Percentiles rank a stretch among this genome's conserved stretches.
phyloP scores from a whole-genome alignment of 1,140 invertebrate species.

The Orussus abietinus region DNA sequence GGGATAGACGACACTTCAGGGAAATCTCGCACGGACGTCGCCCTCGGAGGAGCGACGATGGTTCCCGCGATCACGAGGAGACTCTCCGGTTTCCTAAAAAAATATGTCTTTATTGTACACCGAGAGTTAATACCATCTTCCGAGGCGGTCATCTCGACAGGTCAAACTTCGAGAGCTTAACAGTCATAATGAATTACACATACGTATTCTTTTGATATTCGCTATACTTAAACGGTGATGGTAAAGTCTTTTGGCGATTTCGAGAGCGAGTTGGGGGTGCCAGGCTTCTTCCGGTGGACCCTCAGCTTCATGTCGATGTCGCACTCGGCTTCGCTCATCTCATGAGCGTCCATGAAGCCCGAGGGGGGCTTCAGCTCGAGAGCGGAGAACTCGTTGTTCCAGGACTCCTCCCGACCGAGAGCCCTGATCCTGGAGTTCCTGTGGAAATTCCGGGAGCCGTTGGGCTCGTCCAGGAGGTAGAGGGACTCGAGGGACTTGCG shows the following conservation, averaged over 20 bases:
- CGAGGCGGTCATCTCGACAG: slow-evolving; percentile 25
- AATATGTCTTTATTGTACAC: slow-evolving; percentile 49
- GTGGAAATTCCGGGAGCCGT: slow-evolving; percentile 25
- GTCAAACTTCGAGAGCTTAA: slow-evolving; percentile 12
- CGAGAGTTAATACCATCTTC: slow-evolving; percentile 29
- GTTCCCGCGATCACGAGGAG: too few species aligned
- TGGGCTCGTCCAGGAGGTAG: slow-evolving; percentile 34
- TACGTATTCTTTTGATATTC: slow-evolving; percentile 29
- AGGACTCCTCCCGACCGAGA: slow-evolving; percentile 32
- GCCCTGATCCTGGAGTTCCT: slow-evolving; percentile 16
- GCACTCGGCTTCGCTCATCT: slow-evolving; percentile 52
- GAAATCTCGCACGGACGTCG: too few species aligned
- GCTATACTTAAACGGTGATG: slow-evolving; percentile 49
- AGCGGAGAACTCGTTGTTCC: slow-evolving; percentile 46
- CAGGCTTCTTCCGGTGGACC: slow-evolving; percentile 37
- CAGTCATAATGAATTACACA: slow-evolving; percentile 3
- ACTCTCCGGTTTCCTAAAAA: slow-evolving; percentile 32
- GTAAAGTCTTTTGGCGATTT: slow-evolving; percentile 51
- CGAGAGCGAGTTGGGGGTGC: slow-evolving; percentile 38
- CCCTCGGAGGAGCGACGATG: too few species aligned
- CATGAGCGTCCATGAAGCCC: slow-evolving; percentile 48
- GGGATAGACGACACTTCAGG: too few species aligned
- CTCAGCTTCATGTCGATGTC: slow-evolving; percentile 49
- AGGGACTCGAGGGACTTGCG: slow-evolving; percentile 43
- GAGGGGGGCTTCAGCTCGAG: slow-evolving; percentile 47